Evolutionary conservation across 2,113 vertebrate genomes (phyloP), one percentile per base, ranked within the genome.

Genomic region (Macaca nemestrina): DNA sequence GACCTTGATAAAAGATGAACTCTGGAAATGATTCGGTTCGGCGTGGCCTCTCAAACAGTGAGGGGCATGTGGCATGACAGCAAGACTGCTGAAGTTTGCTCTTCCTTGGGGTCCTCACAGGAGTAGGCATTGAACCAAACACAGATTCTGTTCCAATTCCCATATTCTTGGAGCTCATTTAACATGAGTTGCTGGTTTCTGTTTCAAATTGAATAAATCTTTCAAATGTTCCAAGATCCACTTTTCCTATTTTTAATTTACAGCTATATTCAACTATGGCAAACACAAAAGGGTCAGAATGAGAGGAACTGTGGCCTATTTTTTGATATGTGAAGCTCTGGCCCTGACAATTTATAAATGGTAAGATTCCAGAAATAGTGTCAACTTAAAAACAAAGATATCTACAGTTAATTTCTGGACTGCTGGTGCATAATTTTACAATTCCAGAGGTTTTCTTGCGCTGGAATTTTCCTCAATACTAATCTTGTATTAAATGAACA

Each of bases 191-290:
- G 11, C n/a, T 79, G 92, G 67, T 40, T 76, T 96, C 55, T 48
- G 32, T 11, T 76, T 95, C 70, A 89, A 94, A 88, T 82, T 48
- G 43, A 94, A 91, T 8, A 78, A 88, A 83, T 70, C 27, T 90
- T 25, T 72, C 75, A 64, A 6, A 92, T 67, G 68, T 48, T 61
- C 68, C 72, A 93, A 94, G 61, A 88, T 76, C 16, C 9, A 11
- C 5, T 95, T 93, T 86, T 59, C 5, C 14, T 30, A 40, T 87
- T 93, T 72, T 94, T 85, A 52, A 48, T 87, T 94, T 90, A 80
- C 72, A 64, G 13, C 38, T 30, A 76, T 55, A 59, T 70, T 76
- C 50, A 95, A 76, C n/a, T 1, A 16, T 52, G 40, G 48, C 38
- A 93, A 84, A 72, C 32, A 57, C 6, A 48, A 94, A 95, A 76